Evolutionary conservation across 2,888 invertebrate genomes (phyloP).

Genomic region (Perizoma affinitatum): DNA sequence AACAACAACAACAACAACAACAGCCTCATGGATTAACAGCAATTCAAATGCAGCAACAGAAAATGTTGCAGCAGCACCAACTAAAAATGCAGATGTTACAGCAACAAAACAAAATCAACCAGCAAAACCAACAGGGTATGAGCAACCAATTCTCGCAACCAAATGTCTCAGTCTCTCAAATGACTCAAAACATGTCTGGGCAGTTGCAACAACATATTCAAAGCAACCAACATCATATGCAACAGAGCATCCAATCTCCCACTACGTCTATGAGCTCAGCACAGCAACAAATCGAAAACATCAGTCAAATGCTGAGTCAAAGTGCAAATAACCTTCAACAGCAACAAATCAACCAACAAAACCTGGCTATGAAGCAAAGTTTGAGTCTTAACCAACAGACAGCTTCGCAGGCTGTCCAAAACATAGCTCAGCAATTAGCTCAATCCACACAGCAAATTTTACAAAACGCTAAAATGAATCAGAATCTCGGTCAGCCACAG

Average conservation of each 20-base stretch:
- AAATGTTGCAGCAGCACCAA: constrained; percentile 81
- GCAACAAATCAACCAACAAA: constrained; percentile 73
- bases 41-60: constrained; percentile 83
- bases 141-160: constrained; percentile 67
- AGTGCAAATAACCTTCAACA: constrained; percentile 78
- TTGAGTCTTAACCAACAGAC: constrained; percentile 74
- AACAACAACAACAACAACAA: constrained; percentile 51
- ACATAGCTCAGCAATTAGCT: constrained; percentile 76
- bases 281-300: constrained; percentile 85
- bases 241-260: constrained; percentile 69
- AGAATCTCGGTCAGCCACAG: constrained; percentile 71
- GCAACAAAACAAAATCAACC: constrained; percentile 61
- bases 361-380: constrained; percentile 74
- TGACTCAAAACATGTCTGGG: constrained; percentile 68
- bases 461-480: constrained; percentile 78
- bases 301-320: constrained; percentile 83
- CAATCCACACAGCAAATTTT: constrained; percentile 75
- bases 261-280: constrained; percentile 83
- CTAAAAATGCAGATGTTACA: constrained; percentile 81
- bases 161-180: constrained; percentile 71
- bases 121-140: constrained; percentile 51
- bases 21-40: constrained; percentile 76
- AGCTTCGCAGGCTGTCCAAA: constrained; percentile 73
- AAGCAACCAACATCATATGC: constrained; percentile 70
- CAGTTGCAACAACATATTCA: constrained; percentile 76